phyloP scores from a whole-genome alignment of 2,113 vertebrate species.

The Neodon shergylaensis region DNA sequence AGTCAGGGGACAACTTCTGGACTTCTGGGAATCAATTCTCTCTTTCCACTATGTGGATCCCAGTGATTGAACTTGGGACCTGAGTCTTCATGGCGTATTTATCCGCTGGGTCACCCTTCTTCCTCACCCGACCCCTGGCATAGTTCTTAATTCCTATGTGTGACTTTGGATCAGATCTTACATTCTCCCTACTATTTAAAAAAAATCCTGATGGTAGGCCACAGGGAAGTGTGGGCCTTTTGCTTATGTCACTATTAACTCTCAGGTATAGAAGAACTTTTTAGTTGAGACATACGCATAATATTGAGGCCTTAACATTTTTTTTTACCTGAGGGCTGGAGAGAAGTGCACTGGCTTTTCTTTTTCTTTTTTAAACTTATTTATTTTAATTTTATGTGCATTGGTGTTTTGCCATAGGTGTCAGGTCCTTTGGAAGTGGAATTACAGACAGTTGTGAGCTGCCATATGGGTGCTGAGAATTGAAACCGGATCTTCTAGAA shows the following conservation, averaged over 20 bases:
- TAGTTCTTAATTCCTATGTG: background rate
- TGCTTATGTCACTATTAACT: background rate
- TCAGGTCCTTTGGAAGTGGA: too few species aligned
- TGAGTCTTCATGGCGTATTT: background rate
- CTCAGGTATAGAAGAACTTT: rapidly evolving
- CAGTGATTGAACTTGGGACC: background rate
- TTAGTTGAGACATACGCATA: background rate
- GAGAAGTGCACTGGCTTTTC: background rate
- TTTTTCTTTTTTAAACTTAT: background rate
- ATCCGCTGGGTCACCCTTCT: background rate
- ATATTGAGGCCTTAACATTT: background rate
- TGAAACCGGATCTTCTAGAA: too few species aligned
- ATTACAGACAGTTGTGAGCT: too few species aligned
- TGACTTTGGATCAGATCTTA: background rate
- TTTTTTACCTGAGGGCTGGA: background rate
- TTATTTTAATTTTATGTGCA: too few species aligned
- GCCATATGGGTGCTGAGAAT: too few species aligned
- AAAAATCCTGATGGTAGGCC: background rate
- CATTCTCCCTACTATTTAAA: background rate
- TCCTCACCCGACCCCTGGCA: background rate
- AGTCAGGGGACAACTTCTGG: background rate
- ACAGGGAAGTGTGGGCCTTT: background rate
- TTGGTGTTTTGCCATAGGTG: too few species aligned
- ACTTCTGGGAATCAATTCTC: background rate
- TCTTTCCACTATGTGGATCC: background rate